phyloP scores from a whole-genome alignment of 2,888 invertebrate genomes.

The Ernsta delagoae region DNA sequence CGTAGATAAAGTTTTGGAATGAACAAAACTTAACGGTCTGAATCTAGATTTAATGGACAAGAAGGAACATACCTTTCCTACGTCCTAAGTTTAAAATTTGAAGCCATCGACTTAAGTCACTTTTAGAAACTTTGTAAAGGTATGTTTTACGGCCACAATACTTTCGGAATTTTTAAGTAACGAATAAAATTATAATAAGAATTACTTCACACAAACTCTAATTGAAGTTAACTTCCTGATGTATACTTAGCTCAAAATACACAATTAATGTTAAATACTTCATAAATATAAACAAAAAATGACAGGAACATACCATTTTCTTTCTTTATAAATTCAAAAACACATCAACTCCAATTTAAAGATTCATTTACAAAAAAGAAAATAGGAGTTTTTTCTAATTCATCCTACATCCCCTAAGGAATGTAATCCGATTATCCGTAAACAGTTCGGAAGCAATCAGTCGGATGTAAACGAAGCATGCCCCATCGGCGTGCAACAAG shows the following conservation, averaged over 20 bases:
- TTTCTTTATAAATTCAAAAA: neutral
- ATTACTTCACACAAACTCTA: no score
- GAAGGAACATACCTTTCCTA: constrained; percentile 7
- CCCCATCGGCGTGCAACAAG: constrained; percentile 20
- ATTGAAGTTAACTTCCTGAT: no score
- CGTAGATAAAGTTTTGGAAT: constrained; percentile 9
- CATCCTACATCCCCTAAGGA: constrained; percentile 2
- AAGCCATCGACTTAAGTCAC: neutral
- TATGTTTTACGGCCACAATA: neutral
- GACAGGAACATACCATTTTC: neutral
- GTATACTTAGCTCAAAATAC: no score
- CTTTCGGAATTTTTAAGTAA: neutral
- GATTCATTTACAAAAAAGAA: neutral
- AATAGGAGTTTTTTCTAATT: constrained; percentile 13
- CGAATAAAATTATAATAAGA: neutral
- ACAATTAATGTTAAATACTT: no score
- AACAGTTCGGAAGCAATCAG: constrained; percentile 29
- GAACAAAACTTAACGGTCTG: constrained; percentile 13
- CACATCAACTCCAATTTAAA: neutral
- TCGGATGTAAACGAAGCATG: neutral
- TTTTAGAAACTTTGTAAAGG: neutral
- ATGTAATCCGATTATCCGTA: constrained; percentile 26
- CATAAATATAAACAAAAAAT: neutral
- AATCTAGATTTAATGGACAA: constrained; percentile 13
- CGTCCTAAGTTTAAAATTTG: neutral